Evolutionary conservation across 2,797 vertebrate species (phyloP), one percentile per base, ranked within the genome.

Genomic region (Cyclura pinguis): DNA sequence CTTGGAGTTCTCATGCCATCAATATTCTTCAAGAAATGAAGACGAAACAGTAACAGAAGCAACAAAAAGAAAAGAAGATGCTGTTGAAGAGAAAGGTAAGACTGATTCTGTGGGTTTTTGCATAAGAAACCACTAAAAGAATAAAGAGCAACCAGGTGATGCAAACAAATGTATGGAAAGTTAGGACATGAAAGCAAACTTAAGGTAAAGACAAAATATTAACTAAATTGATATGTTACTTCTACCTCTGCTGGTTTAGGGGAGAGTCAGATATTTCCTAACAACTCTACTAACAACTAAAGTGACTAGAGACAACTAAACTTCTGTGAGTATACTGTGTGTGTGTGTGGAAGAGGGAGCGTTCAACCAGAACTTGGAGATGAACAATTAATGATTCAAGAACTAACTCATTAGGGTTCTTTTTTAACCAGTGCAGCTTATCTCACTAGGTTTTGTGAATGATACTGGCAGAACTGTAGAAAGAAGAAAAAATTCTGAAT

Each of bases 21-120:
- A 72, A 2, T 47, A 90, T 92, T 90, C 84, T 42, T 1, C 78
- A 72, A 93, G 32, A 7, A 22, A 1, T 73, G 16, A 14, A 16
- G 1, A 72, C 20, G 13, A 84, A 87, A 42, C 88, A 89, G 92
- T 80, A 82, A 80, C 62, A 90, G 12, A 85, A 90, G 85, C 18
- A 90, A 91, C 27, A 20, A 14, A 93, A 84, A 91, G 55, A 87
- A 24, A 84, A 10, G 27, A 78, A 35, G 22, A 27, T 8, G 50
- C 52, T 14, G 52, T 18, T 22, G 12, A 62, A 82, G 87, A 88
- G 0, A 67, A 88, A 86, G 87, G 89, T 86, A 91, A 74, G 81
- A 90, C 50, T 81, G 38, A 69, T n/a, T n/a, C 29, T 76, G 91
- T 47, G 32, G 67, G 29, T 10, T 24, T 50, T 38, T 78, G 76